Conservation (phyloP, 2,113 vertebrate species). For the Pavo muticus region DNA sequence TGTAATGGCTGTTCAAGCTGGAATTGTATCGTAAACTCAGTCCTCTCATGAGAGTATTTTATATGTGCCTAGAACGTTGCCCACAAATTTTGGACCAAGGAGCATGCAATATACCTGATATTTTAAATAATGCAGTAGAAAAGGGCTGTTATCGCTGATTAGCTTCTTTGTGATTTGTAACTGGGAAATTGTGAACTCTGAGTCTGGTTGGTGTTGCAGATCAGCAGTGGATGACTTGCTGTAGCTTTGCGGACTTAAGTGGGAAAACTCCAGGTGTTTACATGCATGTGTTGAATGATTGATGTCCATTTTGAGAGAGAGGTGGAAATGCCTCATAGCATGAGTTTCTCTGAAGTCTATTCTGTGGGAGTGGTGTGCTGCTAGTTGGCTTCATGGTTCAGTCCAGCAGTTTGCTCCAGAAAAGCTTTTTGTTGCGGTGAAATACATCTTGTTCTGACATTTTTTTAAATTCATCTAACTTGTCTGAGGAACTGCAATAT, state of each 20-base stretch:
- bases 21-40: not conserved
- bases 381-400: not conserved
- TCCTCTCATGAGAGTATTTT: not conserved
- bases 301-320: not conserved
- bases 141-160: not conserved
- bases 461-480: not conserved
- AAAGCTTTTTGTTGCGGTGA: not conserved
- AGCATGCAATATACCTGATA: not conserved
- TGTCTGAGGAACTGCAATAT: not conserved
- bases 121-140: not conserved
- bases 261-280: not conserved
- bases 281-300: not conserved
- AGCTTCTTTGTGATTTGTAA: not conserved
- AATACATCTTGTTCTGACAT: not conserved
- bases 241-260: not conserved
- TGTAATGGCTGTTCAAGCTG: not conserved
- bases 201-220: not conserved
- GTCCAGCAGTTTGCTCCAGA: not conserved
- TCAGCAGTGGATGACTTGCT: not conserved
- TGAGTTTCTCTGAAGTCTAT: not conserved
- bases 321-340: not conserved
- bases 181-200: not conserved
- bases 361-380: not conserved
- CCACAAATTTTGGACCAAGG: not conserved
- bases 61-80: not conserved